Conservation (phyloP, 2,797 vertebrate genomes). For the Pangasius djambal region DNA sequence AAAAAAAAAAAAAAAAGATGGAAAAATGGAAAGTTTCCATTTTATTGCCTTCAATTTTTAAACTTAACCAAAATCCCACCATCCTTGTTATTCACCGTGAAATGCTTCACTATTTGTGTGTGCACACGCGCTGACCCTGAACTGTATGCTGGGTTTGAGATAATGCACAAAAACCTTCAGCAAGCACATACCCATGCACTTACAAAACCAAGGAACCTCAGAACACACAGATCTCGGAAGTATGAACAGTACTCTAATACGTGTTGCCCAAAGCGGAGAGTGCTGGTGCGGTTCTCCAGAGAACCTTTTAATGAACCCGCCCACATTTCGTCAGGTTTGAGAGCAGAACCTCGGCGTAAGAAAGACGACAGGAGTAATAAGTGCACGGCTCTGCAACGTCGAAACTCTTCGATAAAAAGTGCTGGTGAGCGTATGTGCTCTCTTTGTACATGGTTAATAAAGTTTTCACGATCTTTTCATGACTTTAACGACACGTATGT, state of each 20-base stretch:
- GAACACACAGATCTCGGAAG: neutral
- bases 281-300: neutral
- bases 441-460: neutral
- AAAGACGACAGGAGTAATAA: neutral
- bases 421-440: too few relatives aligned
- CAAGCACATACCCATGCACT: conserved; percentile 55
- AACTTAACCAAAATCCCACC: neutral
- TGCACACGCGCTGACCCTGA: neutral
- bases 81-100: conserved; percentile 54
- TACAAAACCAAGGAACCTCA: conserved; percentile 56
- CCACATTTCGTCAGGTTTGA: neutral
- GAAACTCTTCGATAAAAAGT: neutral
- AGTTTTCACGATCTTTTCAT: neutral
- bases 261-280: neutral
- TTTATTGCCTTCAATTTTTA: neutral
- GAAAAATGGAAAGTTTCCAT: neutral
- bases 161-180: conserved; percentile 43
- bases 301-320: neutral
- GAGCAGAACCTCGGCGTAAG: neutral
- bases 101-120: neutral
- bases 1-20: neutral
- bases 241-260: neutral
- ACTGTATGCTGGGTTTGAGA: conserved; percentile 15
- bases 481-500: neutral
- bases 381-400: neutral